A percentile compares a stretch with the other conserved stretches of the same genome.
Conservation (phyloP, 2,113 vertebrate genomes). For the Tragelaphus imberbis region DNA sequence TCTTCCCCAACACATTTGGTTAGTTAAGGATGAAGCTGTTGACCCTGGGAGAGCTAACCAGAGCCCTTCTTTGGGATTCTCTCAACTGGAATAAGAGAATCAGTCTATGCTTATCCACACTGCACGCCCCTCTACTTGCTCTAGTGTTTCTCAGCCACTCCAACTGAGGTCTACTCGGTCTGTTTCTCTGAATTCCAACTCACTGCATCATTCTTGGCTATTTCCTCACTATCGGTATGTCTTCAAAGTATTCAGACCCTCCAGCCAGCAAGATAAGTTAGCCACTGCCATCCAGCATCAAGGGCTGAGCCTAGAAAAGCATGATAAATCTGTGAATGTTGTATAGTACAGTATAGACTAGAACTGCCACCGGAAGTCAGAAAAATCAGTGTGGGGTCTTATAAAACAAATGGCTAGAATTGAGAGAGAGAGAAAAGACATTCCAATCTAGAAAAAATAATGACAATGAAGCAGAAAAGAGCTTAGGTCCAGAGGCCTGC, state of each 20-base stretch:
- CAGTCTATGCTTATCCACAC: not conserved
- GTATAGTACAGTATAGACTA: not conserved
- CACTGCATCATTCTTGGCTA: not conserved
- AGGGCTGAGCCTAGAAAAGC: not conserved
- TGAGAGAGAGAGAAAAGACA: not conserved
- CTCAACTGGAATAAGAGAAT: not conserved
- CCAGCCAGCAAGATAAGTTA: not conserved
- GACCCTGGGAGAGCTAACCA: not conserved
- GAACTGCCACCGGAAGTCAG: not conserved
- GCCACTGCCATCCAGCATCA: not conserved
- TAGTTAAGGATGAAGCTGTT: not conserved
- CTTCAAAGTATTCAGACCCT: not conserved
- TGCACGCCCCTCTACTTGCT: not conserved
- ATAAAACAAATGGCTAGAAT: slow-evolving; percentile 5
- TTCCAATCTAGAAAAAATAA: not conserved
- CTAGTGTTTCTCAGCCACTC: not conserved
- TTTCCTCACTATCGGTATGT: not conserved
- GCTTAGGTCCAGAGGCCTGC: not conserved
- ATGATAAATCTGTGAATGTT: not conserved
- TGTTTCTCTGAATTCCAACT: not conserved
- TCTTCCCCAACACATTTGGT: not conserved
- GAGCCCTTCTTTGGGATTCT: not conserved
- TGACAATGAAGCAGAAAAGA: not conserved
- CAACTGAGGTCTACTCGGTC: not conserved
- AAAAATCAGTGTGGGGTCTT: not conserved